Base-by-base conservation (phyloP, 2,113 vertebrate genomes). In the Silurus asotus region DNA sequence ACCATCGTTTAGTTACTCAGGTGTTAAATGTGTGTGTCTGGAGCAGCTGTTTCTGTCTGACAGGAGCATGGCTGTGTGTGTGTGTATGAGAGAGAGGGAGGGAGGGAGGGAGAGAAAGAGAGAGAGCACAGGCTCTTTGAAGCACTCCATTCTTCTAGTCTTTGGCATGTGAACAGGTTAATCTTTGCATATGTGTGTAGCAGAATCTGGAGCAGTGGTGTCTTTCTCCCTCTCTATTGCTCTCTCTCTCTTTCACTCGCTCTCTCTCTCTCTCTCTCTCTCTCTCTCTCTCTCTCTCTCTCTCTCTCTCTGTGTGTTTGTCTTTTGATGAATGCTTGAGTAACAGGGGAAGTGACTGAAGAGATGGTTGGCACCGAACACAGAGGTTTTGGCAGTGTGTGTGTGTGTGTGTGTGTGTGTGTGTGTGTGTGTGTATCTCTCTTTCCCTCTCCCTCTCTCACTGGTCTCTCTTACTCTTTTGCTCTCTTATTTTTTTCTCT, bases 401-500 rank as follows among this genome's bases (percentile, higher is more conserved):
- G 2, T 67, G 45, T 85, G 2, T 65, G 1, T 77, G 45, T 56
- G 61, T 85, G 49, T 69, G 23, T 56, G n/a, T 56, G 13, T 48
- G n/a, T n/a, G n/a, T n/a, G 23, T 55, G 49, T 69, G 23, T 56
- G n/a, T 56, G 13, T 48, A 1, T 79, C 61, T 85, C 62, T 67
- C 48, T 82, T 1, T 49, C 10, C 45, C n/a, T 79, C 13, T 79
- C 25, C 45, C 88, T 85, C 87, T 67, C 88, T 89, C 90, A 86
- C 90, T 91, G 37, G 92, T 92, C 93, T 94, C 90, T 90, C 90
- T 62, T 90, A 91, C 85, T 86, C 88, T 45, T 88, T 90, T 91
- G 90, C 93, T 91, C 91, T 91, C 84, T 48, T 61, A 61, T 76
- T 58, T 78, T 58, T 80, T 56, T 48, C 90, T 94, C 93, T 94